Conservation (phyloP, 2,888 invertebrate species). For the Apodemia zela region DNA sequence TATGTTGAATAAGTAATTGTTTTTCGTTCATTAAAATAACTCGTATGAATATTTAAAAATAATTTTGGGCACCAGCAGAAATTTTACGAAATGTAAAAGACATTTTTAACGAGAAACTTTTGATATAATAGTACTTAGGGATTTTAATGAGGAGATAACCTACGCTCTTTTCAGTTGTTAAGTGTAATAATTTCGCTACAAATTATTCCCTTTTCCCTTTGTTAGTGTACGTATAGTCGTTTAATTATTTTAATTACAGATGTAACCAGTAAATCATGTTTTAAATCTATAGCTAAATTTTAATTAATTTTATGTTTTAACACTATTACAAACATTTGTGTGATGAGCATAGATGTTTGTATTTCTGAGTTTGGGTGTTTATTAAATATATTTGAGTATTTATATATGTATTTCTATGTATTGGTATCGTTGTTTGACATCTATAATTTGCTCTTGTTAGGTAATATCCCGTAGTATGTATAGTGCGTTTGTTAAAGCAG, state of each 20-base stretch:
- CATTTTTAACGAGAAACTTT: slow-evolving; percentile 1
- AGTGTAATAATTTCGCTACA: slow-evolving; percentile 19
- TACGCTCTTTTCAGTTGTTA: slow-evolving; percentile 18
- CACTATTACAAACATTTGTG: too few species aligned
- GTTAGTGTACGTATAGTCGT: not conserved
- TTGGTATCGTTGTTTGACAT: too few species aligned
- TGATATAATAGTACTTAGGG: slow-evolving; percentile 18
- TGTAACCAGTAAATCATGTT: not conserved
- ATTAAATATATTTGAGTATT: too few species aligned
- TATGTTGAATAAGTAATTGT: slow-evolving; percentile 2
- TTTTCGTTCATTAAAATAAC: slow-evolving; percentile 4
- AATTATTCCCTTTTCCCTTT: slow-evolving; percentile 23
- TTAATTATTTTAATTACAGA: not conserved
- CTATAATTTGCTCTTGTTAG: too few species aligned
- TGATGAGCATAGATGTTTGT: too few species aligned
- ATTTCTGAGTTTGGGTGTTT: too few species aligned
- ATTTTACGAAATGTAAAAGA: slow-evolving; percentile 1
- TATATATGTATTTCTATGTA: too few species aligned
- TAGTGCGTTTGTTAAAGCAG: too few species aligned
- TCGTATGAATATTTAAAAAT: slow-evolving; percentile 4
- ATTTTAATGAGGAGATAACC: slow-evolving; percentile 13
- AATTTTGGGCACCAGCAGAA: not conserved
- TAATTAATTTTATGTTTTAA: too few species aligned
- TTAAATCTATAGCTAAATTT: too few species aligned
- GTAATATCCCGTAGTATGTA: too few species aligned